Conservation (phyloP, 2,797 vertebrate species). For the Trachops cirrhosus region DNA sequence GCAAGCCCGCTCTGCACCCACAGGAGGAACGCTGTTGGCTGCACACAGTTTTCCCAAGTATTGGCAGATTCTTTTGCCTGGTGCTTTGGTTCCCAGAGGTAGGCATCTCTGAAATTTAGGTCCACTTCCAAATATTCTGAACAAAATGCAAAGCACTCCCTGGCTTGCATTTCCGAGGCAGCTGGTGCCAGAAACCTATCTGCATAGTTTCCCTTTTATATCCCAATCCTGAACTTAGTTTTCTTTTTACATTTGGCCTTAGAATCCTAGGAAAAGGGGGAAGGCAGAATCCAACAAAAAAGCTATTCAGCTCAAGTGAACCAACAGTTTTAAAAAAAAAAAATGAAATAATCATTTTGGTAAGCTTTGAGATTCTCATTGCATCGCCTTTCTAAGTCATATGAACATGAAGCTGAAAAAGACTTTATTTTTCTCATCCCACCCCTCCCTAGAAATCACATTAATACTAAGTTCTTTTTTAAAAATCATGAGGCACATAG, state of each 20-base stretch:
- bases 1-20: constrained; percentile 62
- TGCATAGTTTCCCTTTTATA: constrained; percentile 83
- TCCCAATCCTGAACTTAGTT: constrained; percentile 81
- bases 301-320: constrained; percentile 68
- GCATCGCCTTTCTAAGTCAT: constrained; percentile 58
- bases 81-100: constrained; percentile 83
- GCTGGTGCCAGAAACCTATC: constrained; percentile 80
- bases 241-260: constrained; percentile 76
- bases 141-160: constrained; percentile 81
- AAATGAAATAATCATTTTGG: constrained; percentile 52
- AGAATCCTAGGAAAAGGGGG: constrained; percentile 59
- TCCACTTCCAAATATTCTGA: constrained; percentile 83
- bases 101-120: constrained; percentile 85
- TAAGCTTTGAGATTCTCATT: constrained; percentile 52
- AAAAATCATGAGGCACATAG: not conserved
- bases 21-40: constrained; percentile 72
- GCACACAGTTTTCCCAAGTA: constrained; percentile 43
- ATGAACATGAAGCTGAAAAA: constrained; percentile 37
- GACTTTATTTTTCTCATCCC: not conserved
- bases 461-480: constrained; percentile 47
- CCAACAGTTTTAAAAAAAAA: constrained; percentile 47
- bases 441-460: not conserved
- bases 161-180: constrained; percentile 72
- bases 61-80: constrained; percentile 77
- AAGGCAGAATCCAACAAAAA: constrained; percentile 49